Conservation (phyloP, 92 coral and sea anemone genomes). For the Siderastrea siderea region DNA sequence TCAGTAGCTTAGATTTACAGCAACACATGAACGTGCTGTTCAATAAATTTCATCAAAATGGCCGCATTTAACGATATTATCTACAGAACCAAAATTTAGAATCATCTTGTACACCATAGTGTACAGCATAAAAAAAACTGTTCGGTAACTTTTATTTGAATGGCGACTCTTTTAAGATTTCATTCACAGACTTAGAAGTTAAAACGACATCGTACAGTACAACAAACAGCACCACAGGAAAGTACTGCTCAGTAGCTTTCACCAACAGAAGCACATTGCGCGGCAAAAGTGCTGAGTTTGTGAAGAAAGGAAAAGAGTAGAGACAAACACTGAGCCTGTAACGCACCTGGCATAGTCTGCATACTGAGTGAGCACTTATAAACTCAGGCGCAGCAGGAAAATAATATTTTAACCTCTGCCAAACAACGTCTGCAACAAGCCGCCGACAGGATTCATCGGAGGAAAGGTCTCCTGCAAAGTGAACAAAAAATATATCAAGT, state of each 20-base stretch:
- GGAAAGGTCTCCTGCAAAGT: constrained; percentile 69
- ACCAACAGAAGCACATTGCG: neutral
- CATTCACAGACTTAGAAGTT: no score
- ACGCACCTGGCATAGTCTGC: constrained; percentile 82
- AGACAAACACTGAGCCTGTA: no score
- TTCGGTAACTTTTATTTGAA: no score
- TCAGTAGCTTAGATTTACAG: no score
- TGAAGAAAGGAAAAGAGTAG: no score
- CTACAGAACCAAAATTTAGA: no score
- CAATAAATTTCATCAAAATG: no score
- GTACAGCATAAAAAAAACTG: no score
- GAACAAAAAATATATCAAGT: neutral
- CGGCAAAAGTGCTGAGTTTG: neutral
- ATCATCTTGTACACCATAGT: no score
- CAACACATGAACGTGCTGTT: no score
- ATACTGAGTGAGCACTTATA: constrained; percentile 60
- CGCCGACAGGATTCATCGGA: constrained; percentile 77
- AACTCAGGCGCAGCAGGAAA: constrained; percentile 84
- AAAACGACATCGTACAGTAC: neutral
- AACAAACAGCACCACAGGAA: neutral
- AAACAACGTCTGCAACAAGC: constrained; percentile 81
- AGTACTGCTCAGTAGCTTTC: neutral
- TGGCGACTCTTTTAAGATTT: no score
- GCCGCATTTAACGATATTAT: no score
- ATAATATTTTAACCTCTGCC: constrained; percentile 88